A percentile compares a stretch with the other conserved stretches of the same genome.
phyloP scores from a whole-genome alignment of 2,888 invertebrate genomes.

The Podotricha telesiphe region DNA sequence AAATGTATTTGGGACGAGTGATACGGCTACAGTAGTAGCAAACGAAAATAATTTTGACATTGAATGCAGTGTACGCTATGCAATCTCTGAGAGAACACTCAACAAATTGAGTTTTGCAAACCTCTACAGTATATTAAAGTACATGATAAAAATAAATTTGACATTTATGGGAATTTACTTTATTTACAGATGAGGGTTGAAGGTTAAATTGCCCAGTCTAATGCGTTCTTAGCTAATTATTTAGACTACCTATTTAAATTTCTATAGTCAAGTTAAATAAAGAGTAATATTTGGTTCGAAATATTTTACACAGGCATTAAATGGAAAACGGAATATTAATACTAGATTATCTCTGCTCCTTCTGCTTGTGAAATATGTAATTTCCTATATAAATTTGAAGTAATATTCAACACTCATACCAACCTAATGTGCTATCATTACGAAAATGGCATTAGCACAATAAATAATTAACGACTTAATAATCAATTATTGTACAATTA shows the following conservation, averaged over 20 bases:
- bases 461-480: not conserved
- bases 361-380: no score
- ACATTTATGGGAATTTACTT: no score
- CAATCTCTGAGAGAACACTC: conserved; percentile 15
- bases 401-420: not conserved
- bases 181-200: no score
- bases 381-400: not conserved
- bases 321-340: no score
- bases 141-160: not conserved
- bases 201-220: no score
- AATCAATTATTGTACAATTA: not conserved
- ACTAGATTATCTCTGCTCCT: no score
- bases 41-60: conserved; percentile 24
- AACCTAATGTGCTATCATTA: not conserved
- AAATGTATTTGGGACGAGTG: not conserved
- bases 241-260: no score
- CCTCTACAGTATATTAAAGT: not conserved
- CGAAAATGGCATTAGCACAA: not conserved
- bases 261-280: no score
- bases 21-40: not conserved
- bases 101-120: conserved; percentile 12
- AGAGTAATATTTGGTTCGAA: no score
- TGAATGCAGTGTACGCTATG: conserved; percentile 22
- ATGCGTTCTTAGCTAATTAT: no score
- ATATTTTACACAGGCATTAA: no score